These are phyloP conservation scores for Caenorhabditis becei DNA, from an alignment of 2,888 invertebrate species.

Conservation along the genomic window DNA sequence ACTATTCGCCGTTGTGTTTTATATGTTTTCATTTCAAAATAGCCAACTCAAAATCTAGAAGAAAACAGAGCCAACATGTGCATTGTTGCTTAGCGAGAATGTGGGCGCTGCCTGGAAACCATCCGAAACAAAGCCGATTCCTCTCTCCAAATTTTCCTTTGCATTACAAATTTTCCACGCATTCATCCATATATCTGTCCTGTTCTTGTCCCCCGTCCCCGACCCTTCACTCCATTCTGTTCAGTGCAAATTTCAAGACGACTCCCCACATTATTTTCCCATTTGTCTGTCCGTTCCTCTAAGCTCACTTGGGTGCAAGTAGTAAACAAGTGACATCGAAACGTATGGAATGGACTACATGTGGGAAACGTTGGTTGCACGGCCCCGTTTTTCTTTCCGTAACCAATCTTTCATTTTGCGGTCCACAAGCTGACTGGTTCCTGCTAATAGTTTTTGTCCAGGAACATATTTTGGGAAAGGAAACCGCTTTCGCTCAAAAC, in stretches of 20 bases:
- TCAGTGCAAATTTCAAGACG: background rate
- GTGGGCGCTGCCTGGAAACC: slow-evolving; percentile 38
- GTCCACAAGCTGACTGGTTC: background rate
- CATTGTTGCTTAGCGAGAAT: slow-evolving; percentile 18
- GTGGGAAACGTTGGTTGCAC: slow-evolving; percentile 19
- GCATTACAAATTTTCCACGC: slow-evolving; percentile 46
- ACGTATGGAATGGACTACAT: slow-evolving; percentile 38
- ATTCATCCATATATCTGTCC: background rate
- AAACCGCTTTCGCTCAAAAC: too few species aligned
- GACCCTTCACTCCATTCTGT: background rate
- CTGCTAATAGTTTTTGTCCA: background rate
- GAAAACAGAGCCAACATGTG: background rate
- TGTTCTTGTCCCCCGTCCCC: slow-evolving; percentile 1
- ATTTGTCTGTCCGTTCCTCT: slow-evolving; percentile 10
- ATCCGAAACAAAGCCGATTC: slow-evolving; percentile 16
- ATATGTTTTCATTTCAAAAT: too few species aligned
- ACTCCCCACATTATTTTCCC: slow-evolving; percentile 33
- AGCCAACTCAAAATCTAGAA: too few species aligned
- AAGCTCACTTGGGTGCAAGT: slow-evolving; percentile 14
- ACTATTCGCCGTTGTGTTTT: too few species aligned
- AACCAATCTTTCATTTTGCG: slow-evolving; percentile 3
- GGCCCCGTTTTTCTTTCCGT: background rate
- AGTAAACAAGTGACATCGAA: slow-evolving; percentile 48
- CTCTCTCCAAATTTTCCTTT: slow-evolving; percentile 24
- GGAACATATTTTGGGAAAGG: background rate